A percentile compares a stretch with the other conserved stretches of the same genome.
These are phyloP conservation scores for Lycorma delicatula DNA, from an alignment of 1,140 invertebrate genomes.

Conservation along the genomic window DNA sequence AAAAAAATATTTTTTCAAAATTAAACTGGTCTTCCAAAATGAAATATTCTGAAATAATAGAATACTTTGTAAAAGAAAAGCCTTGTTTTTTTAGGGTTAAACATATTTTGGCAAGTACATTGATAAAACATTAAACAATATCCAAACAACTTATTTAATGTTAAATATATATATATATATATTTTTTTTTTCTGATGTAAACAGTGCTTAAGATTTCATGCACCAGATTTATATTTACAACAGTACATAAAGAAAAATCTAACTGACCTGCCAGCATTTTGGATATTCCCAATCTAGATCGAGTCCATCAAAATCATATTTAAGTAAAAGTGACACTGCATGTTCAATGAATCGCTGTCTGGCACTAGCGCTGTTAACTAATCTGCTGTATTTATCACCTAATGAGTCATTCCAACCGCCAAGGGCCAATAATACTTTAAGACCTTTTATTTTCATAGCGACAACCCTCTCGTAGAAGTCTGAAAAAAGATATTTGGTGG, in stretches of 20 bases:
- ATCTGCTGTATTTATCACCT: constrained; percentile 73
- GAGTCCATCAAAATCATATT: constrained; percentile 77
- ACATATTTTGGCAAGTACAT: too few relatives aligned
- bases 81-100: too few relatives aligned
- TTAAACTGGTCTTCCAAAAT: too few relatives aligned
- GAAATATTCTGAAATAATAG: too few relatives aligned
- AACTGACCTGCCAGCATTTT: constrained; percentile 74
- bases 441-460: constrained; percentile 63
- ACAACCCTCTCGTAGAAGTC: constrained; percentile 77
- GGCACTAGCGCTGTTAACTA: constrained; percentile 64
- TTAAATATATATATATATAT: too few relatives aligned
- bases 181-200: constrained; percentile 6
- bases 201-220: constrained; percentile 5
- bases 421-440: constrained; percentile 73
- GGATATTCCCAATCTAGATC: constrained; percentile 91
- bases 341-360: constrained; percentile 63
- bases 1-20: too few relatives aligned
- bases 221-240: too few relatives aligned
- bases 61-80: too few relatives aligned
- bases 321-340: constrained; percentile 64
- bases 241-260: too few relatives aligned
- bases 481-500: constrained; percentile 32
- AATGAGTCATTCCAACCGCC: constrained; percentile 87
- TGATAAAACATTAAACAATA: not conserved
- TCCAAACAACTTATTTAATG: not conserved